Evolutionary conservation across 2,888 invertebrate species (phyloP), one percentile per base, ranked within the genome.

Genomic region (Monoplex corrugatus): DNA sequence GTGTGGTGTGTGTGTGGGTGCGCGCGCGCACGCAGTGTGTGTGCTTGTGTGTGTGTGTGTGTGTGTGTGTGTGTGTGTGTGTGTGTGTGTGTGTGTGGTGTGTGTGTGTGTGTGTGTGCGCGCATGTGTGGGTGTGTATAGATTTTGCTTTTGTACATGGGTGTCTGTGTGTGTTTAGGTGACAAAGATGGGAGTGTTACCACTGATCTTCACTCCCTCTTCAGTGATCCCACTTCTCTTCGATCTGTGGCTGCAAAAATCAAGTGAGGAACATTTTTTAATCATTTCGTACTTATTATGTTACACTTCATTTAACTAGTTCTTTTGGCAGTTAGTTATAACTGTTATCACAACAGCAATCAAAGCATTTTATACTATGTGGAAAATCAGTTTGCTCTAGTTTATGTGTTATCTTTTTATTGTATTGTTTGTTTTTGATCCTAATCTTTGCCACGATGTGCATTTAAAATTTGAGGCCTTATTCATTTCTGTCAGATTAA

Each of bases 211-310:
- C 93, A 93, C 87, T 90, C 92, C 32, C 90, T 95, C 38, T 95
- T 95, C 91, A 91, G 87, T 84, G 92, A 94, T 87, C 93, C 93
- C 88, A 90, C 92, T 63, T 86, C 92, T 43, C 92, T 95, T 16
- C 89, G 95, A 40, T 91, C 91, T 10, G 90, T 93, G n/a, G 95
- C 95, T 19, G 93, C 95, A 6, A 95, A 95, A 93, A 94, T 95
- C 85, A 94, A 94, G 95, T 95, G 38, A 86, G 63, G 40, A 13
- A 63, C 10, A n/a, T 63, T 35, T 57, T 40, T 35, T 80, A 35
- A 43, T 63, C 19, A 43, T 38, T 68, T n/a, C 63, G n/a, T n/a
- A n/a, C n/a, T n/a, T n/a, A n/a, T n/a, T n/a, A n/a, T n/a, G n/a
- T n/a, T n/a, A n/a, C n/a, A n/a, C n/a, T n/a, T n/a, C n/a, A n/a